Conservation (phyloP, 2,888 invertebrate species). For the Andrena praecox region DNA sequence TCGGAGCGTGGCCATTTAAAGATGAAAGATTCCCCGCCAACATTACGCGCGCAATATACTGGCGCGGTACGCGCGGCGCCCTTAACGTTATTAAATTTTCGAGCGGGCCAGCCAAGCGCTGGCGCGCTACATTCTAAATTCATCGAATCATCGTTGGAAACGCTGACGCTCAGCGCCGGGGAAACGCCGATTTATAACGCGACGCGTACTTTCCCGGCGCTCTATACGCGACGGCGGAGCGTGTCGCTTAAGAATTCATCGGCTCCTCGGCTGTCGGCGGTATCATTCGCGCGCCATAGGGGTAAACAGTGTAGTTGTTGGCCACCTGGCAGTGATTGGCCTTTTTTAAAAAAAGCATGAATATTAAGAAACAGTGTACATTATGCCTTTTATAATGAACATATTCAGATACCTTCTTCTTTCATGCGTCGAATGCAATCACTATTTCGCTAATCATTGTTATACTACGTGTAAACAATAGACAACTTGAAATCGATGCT, state of each 20-base stretch:
- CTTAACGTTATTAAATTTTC: constrained; percentile 59
- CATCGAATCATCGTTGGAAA: constrained; percentile 32
- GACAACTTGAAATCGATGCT: too few relatives aligned
- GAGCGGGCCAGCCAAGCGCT: not conserved
- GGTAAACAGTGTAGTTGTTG: too few relatives aligned
- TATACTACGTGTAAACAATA: too few relatives aligned
- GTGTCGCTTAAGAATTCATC: constrained; percentile 46
- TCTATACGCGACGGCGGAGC: not conserved
- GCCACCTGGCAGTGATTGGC: too few relatives aligned
- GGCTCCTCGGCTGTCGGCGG: constrained; percentile 15
- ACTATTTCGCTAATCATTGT: too few relatives aligned
- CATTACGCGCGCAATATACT: constrained; percentile 59
- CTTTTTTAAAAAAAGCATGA: too few relatives aligned
- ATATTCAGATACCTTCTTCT: too few relatives aligned
- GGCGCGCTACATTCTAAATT: constrained; percentile 29
- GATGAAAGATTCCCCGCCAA: constrained; percentile 65
- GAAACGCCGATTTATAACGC: not conserved
- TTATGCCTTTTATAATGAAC: too few relatives aligned
- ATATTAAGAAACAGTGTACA: too few relatives aligned
- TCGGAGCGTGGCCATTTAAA: constrained; percentile 67
- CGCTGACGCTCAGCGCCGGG: constrained; percentile 19
- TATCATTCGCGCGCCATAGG: constrained; percentile 33
- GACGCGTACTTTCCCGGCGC: not conserved
- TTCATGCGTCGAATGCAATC: too few relatives aligned
- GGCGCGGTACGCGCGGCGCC: not conserved